phyloP scores from a whole-genome alignment of 1,140 invertebrate species.

The Augochlora pura region DNA sequence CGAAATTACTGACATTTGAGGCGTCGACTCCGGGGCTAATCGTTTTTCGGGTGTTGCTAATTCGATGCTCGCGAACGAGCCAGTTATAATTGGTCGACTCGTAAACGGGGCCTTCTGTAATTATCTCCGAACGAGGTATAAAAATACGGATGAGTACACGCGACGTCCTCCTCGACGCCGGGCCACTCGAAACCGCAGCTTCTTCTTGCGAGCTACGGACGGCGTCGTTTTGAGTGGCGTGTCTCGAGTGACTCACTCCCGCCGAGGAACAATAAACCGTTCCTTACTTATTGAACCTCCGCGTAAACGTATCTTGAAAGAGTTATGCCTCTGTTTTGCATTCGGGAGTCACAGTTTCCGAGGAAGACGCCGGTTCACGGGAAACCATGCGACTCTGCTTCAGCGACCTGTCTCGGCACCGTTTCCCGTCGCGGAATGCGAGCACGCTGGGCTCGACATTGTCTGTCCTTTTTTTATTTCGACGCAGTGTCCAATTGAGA shows the following conservation, averaged over 20 bases:
- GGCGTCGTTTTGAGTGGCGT: conserved; percentile 2
- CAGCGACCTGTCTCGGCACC: no score
- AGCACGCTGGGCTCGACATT: no score
- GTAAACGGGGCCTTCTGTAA: background rate
- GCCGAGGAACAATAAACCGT: conserved; percentile 29
- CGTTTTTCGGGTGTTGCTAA: background rate
- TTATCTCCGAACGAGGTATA: background rate
- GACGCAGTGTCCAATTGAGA: no score
- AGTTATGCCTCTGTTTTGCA: conserved; percentile 34
- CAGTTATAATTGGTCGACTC: background rate
- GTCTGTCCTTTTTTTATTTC: no score
- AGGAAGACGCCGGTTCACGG: background rate
- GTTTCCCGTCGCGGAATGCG: no score
- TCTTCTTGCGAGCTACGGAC: background rate
- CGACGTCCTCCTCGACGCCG: background rate
- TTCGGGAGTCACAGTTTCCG: background rate
- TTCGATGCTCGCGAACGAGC: background rate
- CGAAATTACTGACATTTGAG: background rate
- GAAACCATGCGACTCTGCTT: background rate
- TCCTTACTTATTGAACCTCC: conserved; percentile 4
- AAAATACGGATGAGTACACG: conserved; percentile 4
- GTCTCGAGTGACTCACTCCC: conserved; percentile 23
- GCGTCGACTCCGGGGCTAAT: background rate
- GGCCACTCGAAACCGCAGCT: background rate
- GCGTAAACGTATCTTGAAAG: background rate